These are phyloP conservation scores for Etheostoma spectabile DNA, from an alignment of 2,113 vertebrate genomes.

Conservation along the genomic window DNA sequence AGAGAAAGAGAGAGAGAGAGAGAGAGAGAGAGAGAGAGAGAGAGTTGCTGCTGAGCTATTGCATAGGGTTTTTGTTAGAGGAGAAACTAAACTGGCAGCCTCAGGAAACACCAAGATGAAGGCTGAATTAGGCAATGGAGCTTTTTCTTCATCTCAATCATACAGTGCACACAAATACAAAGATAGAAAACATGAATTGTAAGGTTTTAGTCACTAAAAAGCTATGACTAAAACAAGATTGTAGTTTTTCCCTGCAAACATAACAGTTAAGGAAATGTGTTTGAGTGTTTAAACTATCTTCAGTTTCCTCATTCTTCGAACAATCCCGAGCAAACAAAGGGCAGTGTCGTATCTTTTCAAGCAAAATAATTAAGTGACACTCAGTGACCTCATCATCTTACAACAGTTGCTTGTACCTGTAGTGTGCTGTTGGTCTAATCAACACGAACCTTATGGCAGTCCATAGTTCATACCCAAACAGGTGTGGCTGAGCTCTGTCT, in stretches of 20 bases:
- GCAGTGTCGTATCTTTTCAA: background rate
- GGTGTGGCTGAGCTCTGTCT: slow-evolving; percentile 1
- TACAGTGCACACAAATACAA: background rate
- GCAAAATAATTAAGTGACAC: background rate
- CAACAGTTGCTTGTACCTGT: background rate
- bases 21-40: no score
- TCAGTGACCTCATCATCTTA: background rate
- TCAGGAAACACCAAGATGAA: background rate
- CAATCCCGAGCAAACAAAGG: background rate
- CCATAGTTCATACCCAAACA: slow-evolving; percentile 7
- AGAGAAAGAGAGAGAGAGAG: no score
- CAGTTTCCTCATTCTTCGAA: background rate
- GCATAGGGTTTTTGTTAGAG: background rate
- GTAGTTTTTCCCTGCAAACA: background rate
- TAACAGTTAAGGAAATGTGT: background rate
- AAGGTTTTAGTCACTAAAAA: background rate
- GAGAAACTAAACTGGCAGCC: slow-evolving; percentile 4
- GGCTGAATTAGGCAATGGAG: background rate
- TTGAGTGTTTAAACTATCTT: background rate
- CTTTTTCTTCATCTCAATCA: no score
- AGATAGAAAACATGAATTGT: background rate
- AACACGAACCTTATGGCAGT: background rate
- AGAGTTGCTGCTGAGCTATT: background rate
- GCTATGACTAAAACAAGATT: background rate
- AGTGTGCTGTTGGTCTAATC: background rate